Base-by-base conservation (phyloP, 2,888 invertebrate genomes). In the Habrosyne pyritoides region DNA sequence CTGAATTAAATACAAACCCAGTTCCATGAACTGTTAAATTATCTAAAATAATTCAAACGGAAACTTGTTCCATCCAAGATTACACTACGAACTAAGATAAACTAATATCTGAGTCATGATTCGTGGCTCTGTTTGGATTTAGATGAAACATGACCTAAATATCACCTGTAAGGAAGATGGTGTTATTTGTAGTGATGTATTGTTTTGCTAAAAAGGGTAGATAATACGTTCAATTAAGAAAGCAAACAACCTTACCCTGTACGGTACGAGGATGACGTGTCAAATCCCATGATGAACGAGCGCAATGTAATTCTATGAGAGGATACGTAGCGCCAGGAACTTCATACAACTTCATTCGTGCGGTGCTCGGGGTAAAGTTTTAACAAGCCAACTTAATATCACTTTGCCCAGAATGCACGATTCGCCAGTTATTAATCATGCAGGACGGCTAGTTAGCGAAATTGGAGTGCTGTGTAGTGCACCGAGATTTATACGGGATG, bases 301-400 rank as follows among this genome's bases (percentile, higher is more conserved):
- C 75, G 60, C 66, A 58, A 61, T 76, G 72, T 81, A 83, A 82
- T 83, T 83, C 79, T 79, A 79, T 82, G 79, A 82, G 71, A 75
- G 77, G 78, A 81, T 83, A 79, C 70, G 71, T 75, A 72, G 71
- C 74, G 69, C 63, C 71, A 73, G 72, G 71, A 86, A 87, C 84
- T 84, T 80, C 72, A 81, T 76, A 77, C 81, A 85, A 84, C 83
- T 87, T 77, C 78, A 85, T 84, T 85, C 76, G 75, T 84, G 84
- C 86, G 77, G 79, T 77, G 84, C 83, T 79, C 80, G 79, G 76
- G 79, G 61, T 83, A 85, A 91, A 91, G 91, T 92, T 92, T 91
- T 92, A 92, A 92, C 92, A 91, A 92, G 91, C 88, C 89, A 91
- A 92, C 92, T 92, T 91, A 91, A 91, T 92, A 91, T 91, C 92